A percentile compares a stretch with the other conserved stretches of the same genome.
phyloP scores from a whole-genome alignment of 2,888 invertebrate species.

The Abscondita cerata region DNA sequence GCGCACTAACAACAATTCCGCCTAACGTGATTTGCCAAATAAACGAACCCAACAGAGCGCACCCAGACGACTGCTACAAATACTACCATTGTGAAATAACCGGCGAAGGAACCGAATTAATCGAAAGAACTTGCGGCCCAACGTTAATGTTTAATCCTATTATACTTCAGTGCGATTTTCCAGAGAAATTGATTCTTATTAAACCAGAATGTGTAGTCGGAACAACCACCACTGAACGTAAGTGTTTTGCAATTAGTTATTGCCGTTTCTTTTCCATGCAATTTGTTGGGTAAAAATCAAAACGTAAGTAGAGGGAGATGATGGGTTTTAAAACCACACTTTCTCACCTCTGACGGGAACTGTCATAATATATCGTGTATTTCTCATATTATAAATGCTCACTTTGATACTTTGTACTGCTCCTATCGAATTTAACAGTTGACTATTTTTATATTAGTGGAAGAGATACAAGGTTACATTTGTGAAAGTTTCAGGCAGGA shows the following conservation, averaged over 20 bases:
- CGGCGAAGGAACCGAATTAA: neutral
- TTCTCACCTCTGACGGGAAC: too few species aligned
- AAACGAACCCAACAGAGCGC: neutral
- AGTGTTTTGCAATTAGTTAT: too few species aligned
- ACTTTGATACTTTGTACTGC: too few species aligned
- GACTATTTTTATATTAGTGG: too few species aligned
- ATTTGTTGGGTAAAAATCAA: too few species aligned
- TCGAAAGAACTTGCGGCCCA: neutral
- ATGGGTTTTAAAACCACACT: too few species aligned
- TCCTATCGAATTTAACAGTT: too few species aligned
- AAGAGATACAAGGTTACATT: too few species aligned
- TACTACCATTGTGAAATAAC: neutral
- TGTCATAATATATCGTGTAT: too few species aligned
- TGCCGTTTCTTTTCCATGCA: neutral
- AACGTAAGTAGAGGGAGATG: too few species aligned
- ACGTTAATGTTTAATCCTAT: neutral
- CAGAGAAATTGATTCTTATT: neutral
- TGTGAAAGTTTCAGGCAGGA: too few species aligned
- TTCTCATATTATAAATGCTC: too few species aligned
- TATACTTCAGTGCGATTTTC: neutral
- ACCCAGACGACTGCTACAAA: neutral
- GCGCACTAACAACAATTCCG: neutral
- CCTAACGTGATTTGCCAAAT: neutral
- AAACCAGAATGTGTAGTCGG: neutral
- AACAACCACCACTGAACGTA: neutral